Base-by-base conservation (phyloP, 2,888 invertebrate genomes). In the Tetanocera ferruginea region DNA sequence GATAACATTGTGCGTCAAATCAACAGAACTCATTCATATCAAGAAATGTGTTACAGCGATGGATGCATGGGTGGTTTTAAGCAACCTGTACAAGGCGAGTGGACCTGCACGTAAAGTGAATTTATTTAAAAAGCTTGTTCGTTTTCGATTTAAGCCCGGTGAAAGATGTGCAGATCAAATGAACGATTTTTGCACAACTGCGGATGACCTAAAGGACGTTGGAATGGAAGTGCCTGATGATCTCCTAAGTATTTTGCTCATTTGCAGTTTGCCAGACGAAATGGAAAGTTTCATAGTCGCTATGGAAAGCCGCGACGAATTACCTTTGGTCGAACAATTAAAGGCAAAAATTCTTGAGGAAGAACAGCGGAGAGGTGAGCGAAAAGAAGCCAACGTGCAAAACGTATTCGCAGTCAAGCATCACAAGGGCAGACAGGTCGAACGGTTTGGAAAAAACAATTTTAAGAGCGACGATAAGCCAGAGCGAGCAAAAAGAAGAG, bases 261-360 rank as follows among this genome's bases (percentile, higher is more conserved):
- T 78, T 19, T 78, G 76, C 55, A 76, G 76, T 70, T 49, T 80
- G 11, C 78, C 78, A 25, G 75, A 74, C 43, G 78, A 80, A 6
- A 75, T 80, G 77, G 78, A 78, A 49, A 78, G 55, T 37, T 78
- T 80, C 37, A 52, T 75, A 5, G 78, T 79, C n/a, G 79, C 77
- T 17, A 77, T 79, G 19, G 77, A 79, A 72, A 77, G 79, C 51
- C 52, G 77, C 0, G 77, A 79, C 66, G 34, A 23, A 19, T 67
- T 76, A 66, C 80, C 78, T 51, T 49, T 34, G n/a, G 3, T 80
- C 3, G 77, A 77, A 28, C 70, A 80, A 60, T 31, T 78, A 25
- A 76, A 75, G 23, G 49, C 72, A 0, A 80, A 78, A 60, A 51
- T 76, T 5, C 14, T 74, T 9, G 78, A 79, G 25, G 78, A 79